Percentiles rank a stretch among this genome's conserved stretches.
phyloP scores from a whole-genome alignment of 2,797 vertebrate species.

The Molossus alvarezi region DNA sequence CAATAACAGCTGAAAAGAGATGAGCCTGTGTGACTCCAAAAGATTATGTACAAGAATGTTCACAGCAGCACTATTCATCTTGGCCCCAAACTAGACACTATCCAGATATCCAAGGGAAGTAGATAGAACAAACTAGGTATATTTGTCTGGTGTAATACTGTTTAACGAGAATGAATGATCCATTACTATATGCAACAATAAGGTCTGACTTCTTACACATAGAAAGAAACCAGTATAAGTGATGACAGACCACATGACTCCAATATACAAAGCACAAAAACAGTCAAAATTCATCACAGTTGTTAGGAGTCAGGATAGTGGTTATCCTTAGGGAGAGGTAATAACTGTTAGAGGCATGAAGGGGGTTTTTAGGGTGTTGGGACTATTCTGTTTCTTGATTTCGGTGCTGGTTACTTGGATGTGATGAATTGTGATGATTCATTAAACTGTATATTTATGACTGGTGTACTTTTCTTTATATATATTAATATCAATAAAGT shows the following conservation, averaged over 20 bases:
- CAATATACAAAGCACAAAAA: constrained; percentile 11
- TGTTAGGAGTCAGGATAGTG: not conserved
- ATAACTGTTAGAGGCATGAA: not conserved
- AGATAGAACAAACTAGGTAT: not conserved
- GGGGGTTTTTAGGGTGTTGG: not conserved
- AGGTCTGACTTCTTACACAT: not conserved
- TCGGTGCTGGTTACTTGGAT: not conserved
- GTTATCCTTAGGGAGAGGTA: not conserved
- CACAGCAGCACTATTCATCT: not conserved
- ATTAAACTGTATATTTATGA: not conserved
- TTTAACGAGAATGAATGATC: not conserved
- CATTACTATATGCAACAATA: not conserved
- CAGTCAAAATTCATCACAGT: not conserved
- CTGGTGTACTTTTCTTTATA: not conserved
- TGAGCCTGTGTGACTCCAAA: not conserved
- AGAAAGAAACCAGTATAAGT: not conserved
- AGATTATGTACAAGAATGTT: not conserved
- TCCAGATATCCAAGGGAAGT: not conserved
- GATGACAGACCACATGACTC: not conserved
- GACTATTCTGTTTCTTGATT: not conserved
- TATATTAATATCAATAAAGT: not conserved
- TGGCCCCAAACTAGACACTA: not conserved
- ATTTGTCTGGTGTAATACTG: not conserved
- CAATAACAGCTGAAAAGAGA: constrained; percentile 32
- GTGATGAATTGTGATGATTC: not conserved